Percentiles rank a stretch among this genome's conserved stretches.
Evolutionary conservation across 2,797 vertebrate species (phyloP).

Genomic region (Diplodus puntazzo): DNA sequence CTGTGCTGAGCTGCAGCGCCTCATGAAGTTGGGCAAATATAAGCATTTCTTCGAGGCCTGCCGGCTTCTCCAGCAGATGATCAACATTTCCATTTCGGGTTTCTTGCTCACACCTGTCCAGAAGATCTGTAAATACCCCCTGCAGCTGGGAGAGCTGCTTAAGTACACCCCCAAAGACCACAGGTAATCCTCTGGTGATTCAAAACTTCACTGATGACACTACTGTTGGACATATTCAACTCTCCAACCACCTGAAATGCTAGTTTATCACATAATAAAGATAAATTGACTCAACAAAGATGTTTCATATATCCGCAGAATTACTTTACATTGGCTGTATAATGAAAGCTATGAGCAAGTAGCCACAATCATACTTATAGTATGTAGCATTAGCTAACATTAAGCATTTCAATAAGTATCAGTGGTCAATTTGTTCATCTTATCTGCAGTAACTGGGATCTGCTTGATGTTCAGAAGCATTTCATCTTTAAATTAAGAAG

Average conservation of each 20-base stretch:
- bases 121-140: conserved; percentile 99
- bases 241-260: not conserved
- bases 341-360: not conserved
- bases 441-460: not conserved
- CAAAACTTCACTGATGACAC: not conserved
- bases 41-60: conserved; percentile 98
- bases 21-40: conserved; percentile 94
- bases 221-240: not conserved
- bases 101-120: conserved; percentile 98
- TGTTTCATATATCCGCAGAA: not conserved
- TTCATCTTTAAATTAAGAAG: not conserved
- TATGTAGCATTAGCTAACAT: not conserved
- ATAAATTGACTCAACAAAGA: not conserved
- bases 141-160: conserved; percentile 97
- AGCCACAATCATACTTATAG: not conserved
- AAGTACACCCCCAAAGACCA: conserved; percentile 97
- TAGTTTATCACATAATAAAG: not conserved
- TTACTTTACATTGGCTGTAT: not conserved
- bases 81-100: conserved; percentile 96
- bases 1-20: conserved; percentile 90
- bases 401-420: not conserved
- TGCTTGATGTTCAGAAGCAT: not conserved
- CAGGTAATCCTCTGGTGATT: conserved; percentile 82
- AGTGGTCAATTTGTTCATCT: not conserved
- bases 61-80: conserved; percentile 98